Percentiles rank a stretch among this genome's conserved stretches.
phyloP scores from a whole-genome alignment of 64 coral and sea anemone genomes.

The Porites lutea region DNA sequence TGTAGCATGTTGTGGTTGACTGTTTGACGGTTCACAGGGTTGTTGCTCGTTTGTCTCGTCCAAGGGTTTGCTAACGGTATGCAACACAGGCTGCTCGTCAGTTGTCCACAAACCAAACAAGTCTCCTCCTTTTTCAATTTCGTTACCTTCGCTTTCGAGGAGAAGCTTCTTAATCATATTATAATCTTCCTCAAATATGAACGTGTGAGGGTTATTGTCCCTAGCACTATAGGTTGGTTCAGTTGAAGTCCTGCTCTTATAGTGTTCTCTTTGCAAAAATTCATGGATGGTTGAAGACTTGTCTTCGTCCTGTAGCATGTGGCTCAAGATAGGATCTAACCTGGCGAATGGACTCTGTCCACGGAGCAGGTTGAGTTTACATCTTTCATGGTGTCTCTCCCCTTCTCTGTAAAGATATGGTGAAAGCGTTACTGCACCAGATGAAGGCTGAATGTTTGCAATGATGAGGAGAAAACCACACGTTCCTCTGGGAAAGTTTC shows the following conservation, averaged over 20 bases:
- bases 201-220: background rate
- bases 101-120: conserved; percentile 80
- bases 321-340: background rate
- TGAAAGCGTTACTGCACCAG: conserved; percentile 43
- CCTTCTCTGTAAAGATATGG: conserved; percentile 63
- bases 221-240: too few species aligned
- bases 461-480: conserved; percentile 82
- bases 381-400: background rate
- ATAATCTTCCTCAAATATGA: background rate
- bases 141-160: too few species aligned
- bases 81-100: conserved; percentile 60
- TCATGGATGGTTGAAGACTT: background rate
- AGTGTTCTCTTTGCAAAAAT: background rate
- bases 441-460: conserved; percentile 52
- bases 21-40: background rate
- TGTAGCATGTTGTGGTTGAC: background rate
- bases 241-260: background rate
- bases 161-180: background rate
- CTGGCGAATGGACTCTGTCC: conserved; percentile 6
- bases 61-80: background rate
- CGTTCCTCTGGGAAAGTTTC: conserved; percentile 71
- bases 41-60: background rate
- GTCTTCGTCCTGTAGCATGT: conserved; percentile 7
- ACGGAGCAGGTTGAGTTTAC: background rate
- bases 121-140: background rate